These are phyloP conservation scores for Vombatus ursinus DNA, from an alignment of 2,113 vertebrate species.

Conservation along the genomic window DNA sequence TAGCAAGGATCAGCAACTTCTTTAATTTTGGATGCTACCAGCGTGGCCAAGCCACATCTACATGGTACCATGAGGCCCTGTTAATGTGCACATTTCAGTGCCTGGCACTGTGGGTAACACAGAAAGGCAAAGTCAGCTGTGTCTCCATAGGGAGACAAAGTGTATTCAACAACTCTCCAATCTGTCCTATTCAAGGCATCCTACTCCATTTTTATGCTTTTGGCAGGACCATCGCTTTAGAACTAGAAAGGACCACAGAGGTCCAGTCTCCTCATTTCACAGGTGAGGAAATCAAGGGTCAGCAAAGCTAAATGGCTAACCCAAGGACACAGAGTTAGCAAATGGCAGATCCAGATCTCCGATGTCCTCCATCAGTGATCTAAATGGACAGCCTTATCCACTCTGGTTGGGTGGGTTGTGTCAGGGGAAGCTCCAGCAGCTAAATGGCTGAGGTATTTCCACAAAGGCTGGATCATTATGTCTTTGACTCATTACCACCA, in stretches of 20 bases:
- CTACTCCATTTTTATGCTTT: not conserved
- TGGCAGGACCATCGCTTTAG: not conserved
- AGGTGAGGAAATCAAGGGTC: not conserved
- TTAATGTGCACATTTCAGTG: not conserved
- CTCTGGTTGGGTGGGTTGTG: not conserved
- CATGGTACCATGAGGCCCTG: not conserved
- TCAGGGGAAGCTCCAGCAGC: not conserved
- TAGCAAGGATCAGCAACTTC: not conserved
- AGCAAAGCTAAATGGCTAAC: not conserved
- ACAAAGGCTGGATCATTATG: conserved; percentile 10
- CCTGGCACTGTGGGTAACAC: not conserved
- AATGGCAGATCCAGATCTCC: not conserved
- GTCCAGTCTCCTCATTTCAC: not conserved
- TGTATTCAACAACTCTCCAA: not conserved
- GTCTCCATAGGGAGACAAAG: not conserved
- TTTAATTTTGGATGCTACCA: not conserved
- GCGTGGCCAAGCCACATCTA: not conserved
- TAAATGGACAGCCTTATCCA: not conserved
- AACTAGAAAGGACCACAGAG: not conserved
- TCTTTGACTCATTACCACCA: not conserved
- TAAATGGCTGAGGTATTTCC: not conserved
- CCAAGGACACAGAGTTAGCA: not conserved
- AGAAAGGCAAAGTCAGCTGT: not conserved
- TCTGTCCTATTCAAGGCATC: not conserved
- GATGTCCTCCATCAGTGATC: not conserved